phyloP scores from a whole-genome alignment of 2,113 vertebrate species.

The Zosterops pallidus region DNA sequence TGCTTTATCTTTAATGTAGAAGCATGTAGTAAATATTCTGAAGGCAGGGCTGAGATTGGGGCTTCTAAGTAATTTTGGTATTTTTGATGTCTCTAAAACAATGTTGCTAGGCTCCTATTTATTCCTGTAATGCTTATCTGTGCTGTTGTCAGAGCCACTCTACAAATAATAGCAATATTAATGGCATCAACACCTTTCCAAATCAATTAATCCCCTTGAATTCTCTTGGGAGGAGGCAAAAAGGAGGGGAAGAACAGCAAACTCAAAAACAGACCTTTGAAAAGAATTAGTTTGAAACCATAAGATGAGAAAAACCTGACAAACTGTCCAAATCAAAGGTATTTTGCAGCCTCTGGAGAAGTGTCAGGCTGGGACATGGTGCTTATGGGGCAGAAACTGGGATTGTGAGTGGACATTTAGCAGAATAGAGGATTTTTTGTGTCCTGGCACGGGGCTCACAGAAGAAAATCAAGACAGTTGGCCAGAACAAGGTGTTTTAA shows the following conservation, averaged over 20 bases:
- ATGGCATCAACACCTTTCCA: background rate
- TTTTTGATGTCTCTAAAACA: background rate
- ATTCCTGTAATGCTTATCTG: background rate
- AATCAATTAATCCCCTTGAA: background rate
- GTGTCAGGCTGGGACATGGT: background rate
- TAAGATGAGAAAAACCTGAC: background rate
- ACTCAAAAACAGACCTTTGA: background rate
- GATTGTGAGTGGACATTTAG: background rate
- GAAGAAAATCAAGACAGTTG: background rate
- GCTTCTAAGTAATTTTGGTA: background rate
- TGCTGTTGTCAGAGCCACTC: background rate
- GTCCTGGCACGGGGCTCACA: background rate
- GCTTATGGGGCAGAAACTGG: background rate
- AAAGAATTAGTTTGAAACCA: background rate
- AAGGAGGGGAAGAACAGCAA: background rate
- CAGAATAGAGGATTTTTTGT: background rate
- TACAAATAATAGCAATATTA: background rate
- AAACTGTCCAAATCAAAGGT: background rate
- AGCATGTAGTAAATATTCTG: background rate
- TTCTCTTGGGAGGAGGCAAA: background rate
- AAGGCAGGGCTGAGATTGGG: background rate
- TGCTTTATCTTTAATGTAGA: background rate
- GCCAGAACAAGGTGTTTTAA: background rate
- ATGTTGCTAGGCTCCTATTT: background rate
- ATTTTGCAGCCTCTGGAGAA: background rate